phyloP scores from a whole-genome alignment of 2,797 vertebrate species.

The Miichthys miiuy region DNA sequence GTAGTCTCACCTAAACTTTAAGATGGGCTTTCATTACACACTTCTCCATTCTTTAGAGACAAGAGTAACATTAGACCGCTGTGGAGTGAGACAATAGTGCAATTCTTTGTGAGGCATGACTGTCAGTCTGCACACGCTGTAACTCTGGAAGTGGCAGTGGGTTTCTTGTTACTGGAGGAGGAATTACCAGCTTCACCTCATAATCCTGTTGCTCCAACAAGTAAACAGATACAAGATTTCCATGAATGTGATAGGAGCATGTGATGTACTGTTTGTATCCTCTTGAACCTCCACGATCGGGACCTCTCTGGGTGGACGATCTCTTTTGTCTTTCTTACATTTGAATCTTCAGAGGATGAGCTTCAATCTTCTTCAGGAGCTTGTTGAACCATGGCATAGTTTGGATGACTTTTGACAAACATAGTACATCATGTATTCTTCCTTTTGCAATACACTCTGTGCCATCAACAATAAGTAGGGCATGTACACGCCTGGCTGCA shows the following conservation, averaged over 20 bases:
- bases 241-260: not conserved
- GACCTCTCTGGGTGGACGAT: not conserved
- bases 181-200: constrained; percentile 31
- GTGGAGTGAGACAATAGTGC: constrained; percentile 24
- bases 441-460: constrained; percentile 2
- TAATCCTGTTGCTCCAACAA: constrained; percentile 30
- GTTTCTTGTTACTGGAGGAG: constrained; percentile 30
- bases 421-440: not conserved
- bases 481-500: constrained; percentile 1
- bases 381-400: not conserved
- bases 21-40: constrained; percentile 1
- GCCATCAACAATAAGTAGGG: constrained; percentile 4
- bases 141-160: constrained; percentile 4
- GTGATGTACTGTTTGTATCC: not conserved
- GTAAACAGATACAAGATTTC: constrained; percentile 16
- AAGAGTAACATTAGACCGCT: constrained; percentile 14
- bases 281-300: not conserved
- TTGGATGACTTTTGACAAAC: constrained; percentile 7
- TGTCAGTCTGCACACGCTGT: not conserved
- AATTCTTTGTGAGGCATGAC: constrained; percentile 14
- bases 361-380: not conserved
- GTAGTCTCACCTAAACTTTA: constrained; percentile 23
- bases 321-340: not conserved
- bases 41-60: constrained; percentile 15
- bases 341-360: not conserved